Base-by-base conservation (phyloP, 2,888 invertebrate species). In the Bedellia somnulentella region DNA sequence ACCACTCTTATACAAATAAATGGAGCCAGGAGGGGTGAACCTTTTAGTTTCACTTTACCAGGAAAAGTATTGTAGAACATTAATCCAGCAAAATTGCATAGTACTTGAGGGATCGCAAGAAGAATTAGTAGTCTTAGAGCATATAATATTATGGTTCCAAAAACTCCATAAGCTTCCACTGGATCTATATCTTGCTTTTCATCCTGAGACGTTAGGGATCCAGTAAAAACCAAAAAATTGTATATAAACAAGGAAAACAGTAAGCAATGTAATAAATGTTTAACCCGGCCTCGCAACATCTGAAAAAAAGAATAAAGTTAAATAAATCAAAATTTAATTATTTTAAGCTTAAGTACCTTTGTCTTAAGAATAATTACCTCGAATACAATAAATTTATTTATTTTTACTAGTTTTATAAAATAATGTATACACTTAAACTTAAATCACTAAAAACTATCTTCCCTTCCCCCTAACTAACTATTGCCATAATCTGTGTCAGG, bases 1-100 rank as follows among this genome's bases (percentile, higher is more conserved):
- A 97, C 96, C 15, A 95, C 86, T 41, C 96, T 82, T 43, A 97
- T 89, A 58, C 94, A 96, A 35, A 97, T 88, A 57, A 95, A 95
- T 3, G 96, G 96, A 28, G 94, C 93, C 39, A 95, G 62, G 18
- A 95, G 67, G 2, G 95, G 95, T 5, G 93, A 93, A 11, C 93
- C 92, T 62, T 93, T 93, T 18, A 92, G 70, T 40, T 84, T 79
- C 3, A 93, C 89, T 70, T 91, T 92, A 44, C 94, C 93, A 30
- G 94, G 93, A 60, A 97, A 97, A 39, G 94, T 92, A 76, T 96
- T 96, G 63, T 93, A 96, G 41, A 92, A 79, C 33, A 88, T 82
- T 37, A 96, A 68, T 26, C 95, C 94, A 41, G 87, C 79, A 61
- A 93, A 91, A 57, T 91, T 91, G 59, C 92, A 92, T 29, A 94